phyloP scores from a whole-genome alignment of 2,113 vertebrate species.

The Nyctereutes procyonoides region DNA sequence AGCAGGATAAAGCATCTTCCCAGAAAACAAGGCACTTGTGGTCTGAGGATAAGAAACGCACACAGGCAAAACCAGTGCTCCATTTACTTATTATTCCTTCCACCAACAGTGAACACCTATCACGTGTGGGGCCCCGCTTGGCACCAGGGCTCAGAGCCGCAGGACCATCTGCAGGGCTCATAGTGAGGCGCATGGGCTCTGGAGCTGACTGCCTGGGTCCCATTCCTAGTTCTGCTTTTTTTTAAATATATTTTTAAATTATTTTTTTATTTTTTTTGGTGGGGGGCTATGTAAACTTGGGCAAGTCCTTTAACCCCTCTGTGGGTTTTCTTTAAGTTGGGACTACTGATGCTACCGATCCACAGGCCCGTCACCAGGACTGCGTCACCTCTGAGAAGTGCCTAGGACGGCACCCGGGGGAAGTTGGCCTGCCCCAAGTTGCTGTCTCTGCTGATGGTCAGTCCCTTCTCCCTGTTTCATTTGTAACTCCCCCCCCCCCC shows the following conservation, averaged over 20 bases:
- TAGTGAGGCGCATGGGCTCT: neutral
- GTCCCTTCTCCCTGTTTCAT: neutral
- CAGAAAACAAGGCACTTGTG: neutral
- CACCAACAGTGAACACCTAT: neutral
- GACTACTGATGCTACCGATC: too few species aligned
- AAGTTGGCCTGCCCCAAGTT: neutral
- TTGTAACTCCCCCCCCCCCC: neutral
- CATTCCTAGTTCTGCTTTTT: neutral
- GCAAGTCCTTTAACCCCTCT: neutral
- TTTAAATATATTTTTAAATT: neutral
- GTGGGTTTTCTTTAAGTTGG: neutral
- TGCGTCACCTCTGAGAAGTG: neutral
- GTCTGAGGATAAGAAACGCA: neutral
- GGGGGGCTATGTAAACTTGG: neutral
- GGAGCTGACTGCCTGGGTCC: neutral
- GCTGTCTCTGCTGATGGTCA: neutral
- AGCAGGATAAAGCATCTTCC: neutral
- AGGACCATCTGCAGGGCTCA: neutral
- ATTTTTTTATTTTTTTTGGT: neutral
- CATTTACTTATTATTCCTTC: neutral
- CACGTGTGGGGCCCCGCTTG: neutral
- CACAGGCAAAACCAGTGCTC: neutral
- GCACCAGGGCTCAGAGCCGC: neutral
- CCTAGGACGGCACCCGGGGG: neutral
- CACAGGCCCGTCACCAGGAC: neutral